Conservation (phyloP, 2,797 vertebrate genomes). For the Gobio occitaniae region DNA sequence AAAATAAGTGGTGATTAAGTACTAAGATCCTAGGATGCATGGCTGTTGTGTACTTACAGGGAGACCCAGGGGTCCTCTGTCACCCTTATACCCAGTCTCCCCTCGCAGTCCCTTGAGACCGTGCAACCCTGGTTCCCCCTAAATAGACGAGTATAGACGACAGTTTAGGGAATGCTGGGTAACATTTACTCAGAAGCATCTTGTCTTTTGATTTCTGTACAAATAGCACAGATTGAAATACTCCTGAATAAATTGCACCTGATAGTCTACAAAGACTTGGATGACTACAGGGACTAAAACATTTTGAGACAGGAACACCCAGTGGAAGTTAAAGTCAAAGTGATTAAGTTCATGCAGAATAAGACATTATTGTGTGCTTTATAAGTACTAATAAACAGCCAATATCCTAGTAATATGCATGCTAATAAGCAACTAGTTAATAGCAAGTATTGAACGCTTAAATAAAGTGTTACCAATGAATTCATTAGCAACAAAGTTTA, state of each 20-base stretch:
- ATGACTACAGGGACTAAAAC: background rate
- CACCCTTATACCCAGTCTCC: slow-evolving; percentile 96
- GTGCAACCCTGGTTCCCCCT: slow-evolving; percentile 96
- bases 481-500: background rate
- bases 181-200: slow-evolving; percentile 14
- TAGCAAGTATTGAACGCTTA: too few species aligned
- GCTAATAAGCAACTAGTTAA: too few species aligned
- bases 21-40: slow-evolving; percentile 48
- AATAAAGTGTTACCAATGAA: too few species aligned
- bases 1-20: slow-evolving; percentile 5
- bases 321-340: background rate
- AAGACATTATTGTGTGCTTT: too few species aligned
- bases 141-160: slow-evolving; percentile 84
- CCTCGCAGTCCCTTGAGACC: slow-evolving; percentile 95
- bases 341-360: too few species aligned
- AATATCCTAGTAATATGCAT: too few species aligned
- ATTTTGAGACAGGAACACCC: background rate
- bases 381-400: too few species aligned
- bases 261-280: background rate
- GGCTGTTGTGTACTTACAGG: slow-evolving; percentile 88
- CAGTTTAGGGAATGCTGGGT: slow-evolving; percentile 63
- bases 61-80: slow-evolving; percentile 97
- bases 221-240: slow-evolving; percentile 1
- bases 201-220: slow-evolving; percentile 1
- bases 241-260: background rate